Evolutionary conservation across 2,797 vertebrate species (phyloP).

Genomic region (Aeoliscus strigatus): DNA sequence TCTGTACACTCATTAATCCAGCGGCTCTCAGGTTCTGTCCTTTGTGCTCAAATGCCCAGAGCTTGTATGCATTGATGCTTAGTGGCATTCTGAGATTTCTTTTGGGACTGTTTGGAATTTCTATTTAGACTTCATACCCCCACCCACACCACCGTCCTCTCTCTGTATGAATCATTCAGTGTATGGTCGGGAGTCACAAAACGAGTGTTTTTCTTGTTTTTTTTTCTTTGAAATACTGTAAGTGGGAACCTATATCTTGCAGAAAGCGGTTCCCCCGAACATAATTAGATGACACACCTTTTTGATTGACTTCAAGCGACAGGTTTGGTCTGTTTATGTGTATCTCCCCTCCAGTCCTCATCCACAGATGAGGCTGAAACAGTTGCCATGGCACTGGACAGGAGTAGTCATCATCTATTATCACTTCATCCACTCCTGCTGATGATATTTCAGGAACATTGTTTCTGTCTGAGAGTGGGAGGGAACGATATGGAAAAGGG

Average conservation of each 20-base stretch:
- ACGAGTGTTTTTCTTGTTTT: background rate
- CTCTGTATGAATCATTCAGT: slow-evolving; percentile 49
- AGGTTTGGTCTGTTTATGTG: slow-evolving; percentile 47
- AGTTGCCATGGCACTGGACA: slow-evolving; percentile 67
- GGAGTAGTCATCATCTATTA: slow-evolving; percentile 57
- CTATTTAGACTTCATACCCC: slow-evolving; percentile 42
- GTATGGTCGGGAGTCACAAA: slow-evolving; percentile 4
- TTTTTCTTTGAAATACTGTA: too few species aligned
- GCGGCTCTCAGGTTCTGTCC: slow-evolving; percentile 16
- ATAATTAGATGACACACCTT: slow-evolving; percentile 10
- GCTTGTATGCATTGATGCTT: slow-evolving; percentile 12
- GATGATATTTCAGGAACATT: slow-evolving; percentile 50
- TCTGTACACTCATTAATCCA: slow-evolving; percentile 31
- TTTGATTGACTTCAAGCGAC: slow-evolving; percentile 35
- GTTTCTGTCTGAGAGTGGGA: slow-evolving; percentile 26
- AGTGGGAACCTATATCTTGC: slow-evolving; percentile 3
- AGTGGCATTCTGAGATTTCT: slow-evolving; percentile 10
- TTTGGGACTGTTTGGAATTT: slow-evolving; percentile 32
- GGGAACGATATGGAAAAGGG: slow-evolving; percentile 10
- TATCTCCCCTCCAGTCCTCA: slow-evolving; percentile 2
- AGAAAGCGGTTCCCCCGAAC: background rate
- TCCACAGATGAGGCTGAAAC: too few species aligned
- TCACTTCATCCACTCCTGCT: slow-evolving; percentile 51
- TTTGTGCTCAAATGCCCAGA: slow-evolving; percentile 35
- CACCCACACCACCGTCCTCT: slow-evolving; percentile 9